phyloP scores from a whole-genome alignment of 2,113 vertebrate species.

The Chamaea fasciata region DNA sequence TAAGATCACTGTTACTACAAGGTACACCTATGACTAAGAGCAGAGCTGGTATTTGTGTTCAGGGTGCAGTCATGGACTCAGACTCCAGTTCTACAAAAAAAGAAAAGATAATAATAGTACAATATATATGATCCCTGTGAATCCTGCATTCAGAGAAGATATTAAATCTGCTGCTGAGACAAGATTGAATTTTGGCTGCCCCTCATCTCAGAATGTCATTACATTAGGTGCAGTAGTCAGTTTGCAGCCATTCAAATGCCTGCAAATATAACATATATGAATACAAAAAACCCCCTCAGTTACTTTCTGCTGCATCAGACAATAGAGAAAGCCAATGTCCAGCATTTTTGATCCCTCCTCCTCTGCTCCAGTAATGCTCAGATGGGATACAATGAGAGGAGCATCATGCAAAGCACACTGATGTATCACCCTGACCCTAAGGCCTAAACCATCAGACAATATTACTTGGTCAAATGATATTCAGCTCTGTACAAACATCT shows the following conservation, averaged over 20 bases:
- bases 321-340: neutral
- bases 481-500: neutral
- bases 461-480: neutral
- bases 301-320: neutral
- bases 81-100: neutral
- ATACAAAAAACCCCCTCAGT: fast-evolving
- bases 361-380: neutral
- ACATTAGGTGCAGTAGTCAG: neutral
- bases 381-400: neutral
- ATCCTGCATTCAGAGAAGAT: neutral
- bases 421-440: neutral
- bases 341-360: neutral
- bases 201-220: neutral
- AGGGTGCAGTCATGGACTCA: neutral
- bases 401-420: neutral
- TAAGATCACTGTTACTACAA: neutral
- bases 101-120: neutral
- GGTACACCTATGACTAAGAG: neutral
- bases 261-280: neutral
- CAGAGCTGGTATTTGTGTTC: neutral
- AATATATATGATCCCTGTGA: neutral
- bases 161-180: neutral
- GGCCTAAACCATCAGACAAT: neutral
- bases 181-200: neutral
- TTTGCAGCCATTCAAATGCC: neutral